Evolutionary conservation across 2,888 invertebrate genomes (phyloP).

Genomic region (Polyommatus icarus): DNA sequence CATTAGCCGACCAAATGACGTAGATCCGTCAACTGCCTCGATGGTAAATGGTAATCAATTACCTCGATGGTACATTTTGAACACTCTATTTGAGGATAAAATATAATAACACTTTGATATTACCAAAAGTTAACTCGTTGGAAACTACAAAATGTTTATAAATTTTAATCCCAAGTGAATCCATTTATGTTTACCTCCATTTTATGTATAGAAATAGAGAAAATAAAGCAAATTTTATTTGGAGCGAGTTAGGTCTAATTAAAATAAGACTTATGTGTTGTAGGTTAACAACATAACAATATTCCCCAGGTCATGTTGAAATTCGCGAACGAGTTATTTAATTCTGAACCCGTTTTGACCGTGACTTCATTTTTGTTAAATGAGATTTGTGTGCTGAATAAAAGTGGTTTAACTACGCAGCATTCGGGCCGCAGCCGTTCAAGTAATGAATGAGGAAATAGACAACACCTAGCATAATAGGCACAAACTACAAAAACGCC

Average conservation of each 20-base stretch:
- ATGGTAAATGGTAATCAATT: no score
- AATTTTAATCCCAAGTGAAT: not conserved
- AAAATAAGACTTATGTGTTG: not conserved
- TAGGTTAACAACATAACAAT: slow-evolving; percentile 1
- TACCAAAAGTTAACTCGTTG: no score
- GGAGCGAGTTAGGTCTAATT: not conserved
- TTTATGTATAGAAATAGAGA: not conserved
- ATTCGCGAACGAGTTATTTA: slow-evolving; percentile 1
- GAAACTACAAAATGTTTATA: not conserved
- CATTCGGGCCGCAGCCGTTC: not conserved
- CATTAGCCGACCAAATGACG: no score
- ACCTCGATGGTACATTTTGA: no score
- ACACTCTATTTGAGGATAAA: no score
- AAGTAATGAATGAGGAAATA: not conserved
- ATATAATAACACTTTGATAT: no score
- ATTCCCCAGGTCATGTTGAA: not conserved
- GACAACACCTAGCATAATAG: not conserved
- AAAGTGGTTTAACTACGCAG: not conserved
- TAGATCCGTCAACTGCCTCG: no score
- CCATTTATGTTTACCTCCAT: not conserved
- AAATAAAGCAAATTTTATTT: not conserved
- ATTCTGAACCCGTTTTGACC: not conserved
- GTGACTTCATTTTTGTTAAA: not conserved
- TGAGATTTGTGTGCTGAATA: not conserved
- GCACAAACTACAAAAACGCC: not conserved